Evolutionary conservation across 2,113 vertebrate genomes (phyloP).

Genomic region (Alaudala cheleensis): DNA sequence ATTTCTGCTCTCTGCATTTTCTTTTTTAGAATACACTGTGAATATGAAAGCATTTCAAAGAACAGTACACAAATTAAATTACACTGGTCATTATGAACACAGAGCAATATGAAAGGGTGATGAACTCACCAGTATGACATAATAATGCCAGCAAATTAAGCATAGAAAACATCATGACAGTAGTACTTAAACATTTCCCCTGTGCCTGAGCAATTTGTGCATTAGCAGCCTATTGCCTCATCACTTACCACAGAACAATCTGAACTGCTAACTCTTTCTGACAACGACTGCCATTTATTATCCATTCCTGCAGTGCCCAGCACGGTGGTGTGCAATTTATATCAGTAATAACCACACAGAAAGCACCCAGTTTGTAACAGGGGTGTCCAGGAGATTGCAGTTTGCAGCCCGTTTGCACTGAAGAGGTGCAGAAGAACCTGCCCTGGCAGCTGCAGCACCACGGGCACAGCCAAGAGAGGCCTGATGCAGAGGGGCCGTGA

Average conservation of each 20-base stretch:
- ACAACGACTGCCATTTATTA: slow-evolving; percentile 34
- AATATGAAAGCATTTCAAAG: neutral
- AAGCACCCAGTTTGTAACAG: neutral
- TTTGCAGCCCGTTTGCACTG: neutral
- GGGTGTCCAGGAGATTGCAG: neutral
- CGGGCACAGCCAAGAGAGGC: neutral
- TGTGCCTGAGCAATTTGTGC: slow-evolving; percentile 25
- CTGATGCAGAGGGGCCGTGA: fast-evolving
- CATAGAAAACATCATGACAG: slow-evolving; percentile 11
- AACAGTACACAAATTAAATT: neutral
- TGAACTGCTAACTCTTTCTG: neutral
- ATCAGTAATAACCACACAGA: neutral
- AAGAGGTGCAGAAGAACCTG: neutral
- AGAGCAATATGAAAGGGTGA: neutral
- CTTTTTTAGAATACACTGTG: neutral
- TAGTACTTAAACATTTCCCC: slow-evolving; percentile 25
- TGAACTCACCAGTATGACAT: slow-evolving; percentile 37
- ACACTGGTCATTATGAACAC: neutral
- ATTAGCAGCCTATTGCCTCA: slow-evolving; percentile 54
- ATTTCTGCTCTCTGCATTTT: neutral
- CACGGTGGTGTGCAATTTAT: neutral
- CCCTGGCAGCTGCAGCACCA: neutral
- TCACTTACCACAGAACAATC: neutral
- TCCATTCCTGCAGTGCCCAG: neutral
- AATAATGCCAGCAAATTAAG: slow-evolving; percentile 19